These are phyloP conservation scores for Metopia argyrocephala DNA, from an alignment of 2,888 invertebrate genomes.

Conservation along the genomic window DNA sequence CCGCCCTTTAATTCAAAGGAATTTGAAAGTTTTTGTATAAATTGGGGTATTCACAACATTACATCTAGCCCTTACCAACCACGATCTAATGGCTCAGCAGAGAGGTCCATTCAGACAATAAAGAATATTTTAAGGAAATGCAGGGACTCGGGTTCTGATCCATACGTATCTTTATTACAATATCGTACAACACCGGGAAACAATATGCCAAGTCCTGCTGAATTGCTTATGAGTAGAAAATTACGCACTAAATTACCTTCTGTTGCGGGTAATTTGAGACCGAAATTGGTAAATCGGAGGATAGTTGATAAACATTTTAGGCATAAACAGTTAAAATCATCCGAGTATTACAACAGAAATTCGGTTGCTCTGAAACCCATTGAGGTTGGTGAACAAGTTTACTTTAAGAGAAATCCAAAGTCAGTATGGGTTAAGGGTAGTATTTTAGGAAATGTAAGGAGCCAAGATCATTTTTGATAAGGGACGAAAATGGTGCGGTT, in stretches of 20 bases:
- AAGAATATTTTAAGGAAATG: no score
- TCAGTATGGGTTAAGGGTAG: background rate
- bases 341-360: slow-evolving; percentile 2
- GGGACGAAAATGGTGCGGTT: background rate
- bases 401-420: background rate
- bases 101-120: no score
- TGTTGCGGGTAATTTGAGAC: background rate
- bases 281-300: background rate
- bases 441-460: background rate
- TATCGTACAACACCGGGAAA: no score
- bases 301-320: background rate
- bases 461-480: slow-evolving; percentile 1
- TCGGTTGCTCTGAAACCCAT: background rate
- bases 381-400: background rate
- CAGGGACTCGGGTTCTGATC: background rate
- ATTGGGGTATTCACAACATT: background rate
- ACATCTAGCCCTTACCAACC: background rate
- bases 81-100: background rate
- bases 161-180: background rate
- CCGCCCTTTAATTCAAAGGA: background rate
- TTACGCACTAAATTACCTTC: slow-evolving; percentile 4
- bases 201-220: slow-evolving; percentile 8
- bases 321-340: background rate
- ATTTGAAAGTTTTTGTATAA: background rate
- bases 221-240: background rate